Conservation (phyloP, 2,113 vertebrate species). For the Podarcis cretensis region DNA sequence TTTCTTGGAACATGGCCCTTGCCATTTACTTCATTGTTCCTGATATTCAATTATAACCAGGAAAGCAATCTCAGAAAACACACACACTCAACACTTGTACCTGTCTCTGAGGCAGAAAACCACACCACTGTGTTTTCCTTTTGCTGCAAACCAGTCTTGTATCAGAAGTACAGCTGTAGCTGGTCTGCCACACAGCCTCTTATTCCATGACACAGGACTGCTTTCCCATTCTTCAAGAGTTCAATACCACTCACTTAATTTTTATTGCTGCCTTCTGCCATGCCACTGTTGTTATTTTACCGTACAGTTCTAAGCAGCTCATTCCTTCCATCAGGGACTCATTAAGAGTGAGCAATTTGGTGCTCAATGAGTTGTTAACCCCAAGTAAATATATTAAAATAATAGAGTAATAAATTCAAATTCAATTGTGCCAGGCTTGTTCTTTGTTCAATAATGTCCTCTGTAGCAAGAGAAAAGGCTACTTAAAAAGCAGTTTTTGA, state of each 20-base stretch:
- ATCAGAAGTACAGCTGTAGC: neutral
- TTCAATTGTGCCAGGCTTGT: conserved; percentile 56
- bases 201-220: conserved; percentile 37
- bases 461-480: conserved; percentile 61
- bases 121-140: neutral
- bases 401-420: conserved; percentile 77
- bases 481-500: conserved; percentile 73
- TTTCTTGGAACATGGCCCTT: neutral
- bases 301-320: conserved; percentile 69
- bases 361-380: conserved; percentile 81
- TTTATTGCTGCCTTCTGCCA: conserved; percentile 66
- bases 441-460: conserved; percentile 64
- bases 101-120: conserved; percentile 8
- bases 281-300: conserved; percentile 69
- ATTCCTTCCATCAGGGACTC: conserved; percentile 71
- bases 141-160: conserved; percentile 20
- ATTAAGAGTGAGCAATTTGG: conserved; percentile 78
- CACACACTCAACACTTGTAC: neutral
- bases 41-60: neutral
- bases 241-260: conserved; percentile 65
- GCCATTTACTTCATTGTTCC: neutral
- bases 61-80: conserved; percentile 13
- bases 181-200: conserved; percentile 26
- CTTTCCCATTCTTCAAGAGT: conserved; percentile 45
- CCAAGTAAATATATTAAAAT: conserved; percentile 81